Evolutionary conservation across 2,888 invertebrate species (phyloP), one percentile per base, ranked within the genome.

Genomic region (Drosophila formosana): DNA sequence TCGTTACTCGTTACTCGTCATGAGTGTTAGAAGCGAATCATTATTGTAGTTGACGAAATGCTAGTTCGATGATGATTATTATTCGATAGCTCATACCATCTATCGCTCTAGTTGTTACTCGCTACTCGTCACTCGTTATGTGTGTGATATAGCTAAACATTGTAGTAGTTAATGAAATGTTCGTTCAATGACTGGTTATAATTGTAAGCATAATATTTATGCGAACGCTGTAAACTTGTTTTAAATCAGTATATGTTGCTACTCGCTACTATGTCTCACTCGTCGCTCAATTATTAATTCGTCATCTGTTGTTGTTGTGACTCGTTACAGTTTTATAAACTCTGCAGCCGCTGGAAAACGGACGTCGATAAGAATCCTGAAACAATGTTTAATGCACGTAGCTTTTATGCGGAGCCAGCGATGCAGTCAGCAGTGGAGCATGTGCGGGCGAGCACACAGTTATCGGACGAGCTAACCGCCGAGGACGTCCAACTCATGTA

Each of bases 271-370:
- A 18, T 18, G 1, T 18, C 18, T 18, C 18, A 18, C 18, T 18
- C 18, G 18, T 25, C 18, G 18, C 18, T 18, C 18, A 18, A 18
- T 1, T 18, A 18, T 18, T 18, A 18, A 18, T 18, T 18, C 18
- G 18, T 18, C 18, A 18, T 18, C 18, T 18, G 18, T 18, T 18
- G 18, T 50, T 18, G 5, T 47, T 32, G 18, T 1, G 23, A 2
- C 64, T 65, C 66, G 66, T 94, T 94, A 89, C 93, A 96, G 96
- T 96, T 96, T 94, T 96, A 96, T 93, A 96, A 96, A 93, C 93
- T 94, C 80, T 96, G 96, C 93, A 93, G 94, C 84, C 94, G 94
- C 90, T 96, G 96, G 96, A 93, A 93, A 91, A 93, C 92, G 88
- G 94, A 95, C 92, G 95, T 96, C 75, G 94, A 96, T 91, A 94